Conservation (phyloP, 2,113 vertebrate species). For the Corydoras maculifer region DNA sequence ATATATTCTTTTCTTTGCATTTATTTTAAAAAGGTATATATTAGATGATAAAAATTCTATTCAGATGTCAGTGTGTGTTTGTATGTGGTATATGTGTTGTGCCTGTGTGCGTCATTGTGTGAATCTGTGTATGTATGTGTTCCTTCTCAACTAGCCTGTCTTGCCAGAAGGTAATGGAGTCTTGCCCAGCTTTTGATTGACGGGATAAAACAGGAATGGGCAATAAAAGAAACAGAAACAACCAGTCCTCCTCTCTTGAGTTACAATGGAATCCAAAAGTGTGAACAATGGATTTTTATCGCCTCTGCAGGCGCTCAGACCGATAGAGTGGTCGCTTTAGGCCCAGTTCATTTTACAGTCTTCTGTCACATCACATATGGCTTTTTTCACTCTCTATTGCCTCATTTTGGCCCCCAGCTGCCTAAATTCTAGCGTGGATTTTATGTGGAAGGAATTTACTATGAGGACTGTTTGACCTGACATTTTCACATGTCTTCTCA, state of each 20-base stretch:
- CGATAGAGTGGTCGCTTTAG: not conserved
- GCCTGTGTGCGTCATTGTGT: slow-evolving; percentile 8
- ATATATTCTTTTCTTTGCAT: too few relatives aligned
- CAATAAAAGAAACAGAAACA: slow-evolving; percentile 8
- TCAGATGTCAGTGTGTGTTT: not conserved
- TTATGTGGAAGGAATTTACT: slow-evolving; percentile 27
- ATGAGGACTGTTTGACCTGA: slow-evolving; percentile 23
- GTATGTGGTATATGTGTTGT: not conserved
- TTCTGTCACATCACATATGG: slow-evolving; percentile 11
- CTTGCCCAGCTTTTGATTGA: slow-evolving; percentile 24
- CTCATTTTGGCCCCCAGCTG: slow-evolving; percentile 25
- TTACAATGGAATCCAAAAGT: slow-evolving; percentile 31
- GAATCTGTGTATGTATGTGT: slow-evolving; percentile 28
- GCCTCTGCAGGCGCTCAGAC: slow-evolving; percentile 21
- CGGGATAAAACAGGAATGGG: too few relatives aligned
- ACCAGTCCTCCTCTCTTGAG: slow-evolving; percentile 21
- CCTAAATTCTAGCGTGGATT: not conserved
- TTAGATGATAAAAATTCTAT: too few relatives aligned
- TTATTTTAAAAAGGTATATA: too few relatives aligned
- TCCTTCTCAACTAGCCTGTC: slow-evolving; percentile 10
- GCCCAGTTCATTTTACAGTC: slow-evolving; percentile 29
- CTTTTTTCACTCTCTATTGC: slow-evolving; percentile 6
- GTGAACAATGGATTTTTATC: slow-evolving; percentile 33
- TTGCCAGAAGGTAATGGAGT: slow-evolving; percentile 33
- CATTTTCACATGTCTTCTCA: slow-evolving; percentile 17